Base-by-base conservation (phyloP, 2,797 vertebrate species). In the Dermochelys coriacea region DNA sequence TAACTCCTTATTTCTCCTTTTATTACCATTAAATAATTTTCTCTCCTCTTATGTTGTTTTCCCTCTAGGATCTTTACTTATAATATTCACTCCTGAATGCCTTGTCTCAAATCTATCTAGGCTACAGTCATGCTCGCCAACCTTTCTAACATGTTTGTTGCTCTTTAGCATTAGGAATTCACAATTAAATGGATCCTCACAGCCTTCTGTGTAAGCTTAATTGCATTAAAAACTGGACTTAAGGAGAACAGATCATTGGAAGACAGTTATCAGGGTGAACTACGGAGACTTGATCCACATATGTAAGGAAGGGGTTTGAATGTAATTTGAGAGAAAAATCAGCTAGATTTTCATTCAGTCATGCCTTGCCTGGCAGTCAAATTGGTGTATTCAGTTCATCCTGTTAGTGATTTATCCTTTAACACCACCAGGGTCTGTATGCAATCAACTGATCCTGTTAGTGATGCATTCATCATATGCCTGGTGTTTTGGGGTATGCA, bases 201-300 rank as follows among this genome's bases (percentile, higher is more conserved):
- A 54, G 74, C 45, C 45, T 75, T 45, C 27, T 71, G n/a, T 4
- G 21, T 34, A 91, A 82, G 77, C 57, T 89, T 91, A 92, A 86
- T 89, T 93, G 77, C 59, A 54, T 75, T 41, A 94, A 95, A 51
- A 61, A 57, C 82, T 91, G 49, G 37, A 85, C 52, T 94, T 90
- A 88, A 95, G 55, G 93, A 94, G 84, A 93, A 84, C 45, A 75
- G 90, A 93, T 89, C 64, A 93, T 82, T 82, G 29, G 34, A 78
- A 61, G 86, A 61, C 29, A 90, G 78, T 37, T 84, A 74, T 86
- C 89, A 88, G 68, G 31, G 87, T 74, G 82, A 93, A 91, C 83
- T 85, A 85, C 0, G 8, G 85, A 91, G 86, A 94, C n/a, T 31
- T 93, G 59, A 89, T 68, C 49, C 84, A 85, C 41, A 82, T 74